Percentiles rank a stretch among this genome's conserved stretches.
Conservation (phyloP, 2,113 vertebrate genomes). For the Motacilla alba region DNA sequence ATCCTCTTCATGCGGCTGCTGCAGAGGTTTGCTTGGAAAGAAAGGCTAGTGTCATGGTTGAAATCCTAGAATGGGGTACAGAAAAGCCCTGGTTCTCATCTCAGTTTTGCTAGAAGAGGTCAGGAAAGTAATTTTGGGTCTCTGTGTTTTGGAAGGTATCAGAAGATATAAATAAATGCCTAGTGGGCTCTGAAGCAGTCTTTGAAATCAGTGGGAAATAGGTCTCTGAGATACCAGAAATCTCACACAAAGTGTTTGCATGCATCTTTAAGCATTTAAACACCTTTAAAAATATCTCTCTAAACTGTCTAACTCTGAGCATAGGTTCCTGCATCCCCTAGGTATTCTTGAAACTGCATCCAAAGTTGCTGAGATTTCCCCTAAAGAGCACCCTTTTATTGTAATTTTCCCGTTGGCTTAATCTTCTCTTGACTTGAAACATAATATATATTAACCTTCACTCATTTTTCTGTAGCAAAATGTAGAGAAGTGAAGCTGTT, state of each 20-base stretch:
- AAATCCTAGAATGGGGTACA: not conserved
- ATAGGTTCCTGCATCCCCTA: not conserved
- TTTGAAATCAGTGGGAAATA: not conserved
- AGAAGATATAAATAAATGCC: not conserved
- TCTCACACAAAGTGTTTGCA: slow-evolving; percentile 7
- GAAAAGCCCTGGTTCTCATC: not conserved
- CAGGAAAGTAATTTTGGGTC: not conserved
- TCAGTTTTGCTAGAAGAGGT: not conserved
- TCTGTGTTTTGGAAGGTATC: not conserved
- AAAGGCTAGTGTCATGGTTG: not conserved
- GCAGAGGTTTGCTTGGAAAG: not conserved
- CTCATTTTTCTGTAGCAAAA: slow-evolving; percentile 18
- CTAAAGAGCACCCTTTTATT: slow-evolving; percentile 13
- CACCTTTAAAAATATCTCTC: slow-evolving; percentile 24
- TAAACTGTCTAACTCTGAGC: not conserved
- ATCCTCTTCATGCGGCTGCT: accelerated
- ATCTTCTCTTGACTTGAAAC: slow-evolving; percentile 24
- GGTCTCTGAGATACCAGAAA: slow-evolving; percentile 8
- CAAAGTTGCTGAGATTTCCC: not conserved
- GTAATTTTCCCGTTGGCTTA: slow-evolving; percentile 17
- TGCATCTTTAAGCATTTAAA: slow-evolving; percentile 21
- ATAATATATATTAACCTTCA: slow-evolving; percentile 29
- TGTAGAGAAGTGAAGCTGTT: slow-evolving; percentile 18
- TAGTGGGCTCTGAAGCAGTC: not conserved
- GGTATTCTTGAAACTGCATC: not conserved